Percentiles rank a stretch among this genome's conserved stretches.
These are phyloP conservation scores for Sebastes fasciatus DNA, from an alignment of 2,113 vertebrate genomes.

Conservation along the genomic window DNA sequence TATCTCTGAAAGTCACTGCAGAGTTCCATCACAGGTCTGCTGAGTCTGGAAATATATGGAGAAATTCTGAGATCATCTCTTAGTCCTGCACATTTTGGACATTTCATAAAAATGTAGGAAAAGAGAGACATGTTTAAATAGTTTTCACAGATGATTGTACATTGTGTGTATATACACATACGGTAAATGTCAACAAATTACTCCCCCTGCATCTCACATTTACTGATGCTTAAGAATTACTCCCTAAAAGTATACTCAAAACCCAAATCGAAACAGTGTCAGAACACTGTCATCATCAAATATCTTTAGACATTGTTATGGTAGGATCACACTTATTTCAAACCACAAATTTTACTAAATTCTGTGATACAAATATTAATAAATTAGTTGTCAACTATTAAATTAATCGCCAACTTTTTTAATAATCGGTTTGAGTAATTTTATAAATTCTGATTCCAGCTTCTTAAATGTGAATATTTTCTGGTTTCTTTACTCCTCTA, in stretches of 20 bases:
- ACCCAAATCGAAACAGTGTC: background rate
- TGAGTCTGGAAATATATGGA: background rate
- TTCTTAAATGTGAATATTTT: no score
- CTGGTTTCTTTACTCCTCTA: no score
- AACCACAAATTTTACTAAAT: background rate
- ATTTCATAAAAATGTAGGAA: background rate
- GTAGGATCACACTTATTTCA: background rate
- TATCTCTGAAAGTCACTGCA: constrained; percentile 7
- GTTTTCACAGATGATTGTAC: background rate
- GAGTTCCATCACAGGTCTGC: constrained; percentile 7
- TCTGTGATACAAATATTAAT: background rate
- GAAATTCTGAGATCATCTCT: background rate
- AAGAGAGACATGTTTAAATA: background rate
- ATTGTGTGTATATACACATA: background rate
- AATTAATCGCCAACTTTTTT: no score
- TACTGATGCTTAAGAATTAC: background rate
- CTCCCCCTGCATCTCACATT: background rate
- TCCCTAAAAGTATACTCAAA: background rate
- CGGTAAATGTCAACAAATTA: background rate
- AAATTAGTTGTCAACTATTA: no score
- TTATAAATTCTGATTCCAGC: no score
- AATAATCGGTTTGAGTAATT: no score
- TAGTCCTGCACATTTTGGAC: background rate
- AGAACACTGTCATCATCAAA: background rate
- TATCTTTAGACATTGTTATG: background rate